Percentiles rank a stretch among this genome's conserved stretches.
Conservation (phyloP, 1,140 invertebrate species). For the Tribolium castaneum region DNA sequence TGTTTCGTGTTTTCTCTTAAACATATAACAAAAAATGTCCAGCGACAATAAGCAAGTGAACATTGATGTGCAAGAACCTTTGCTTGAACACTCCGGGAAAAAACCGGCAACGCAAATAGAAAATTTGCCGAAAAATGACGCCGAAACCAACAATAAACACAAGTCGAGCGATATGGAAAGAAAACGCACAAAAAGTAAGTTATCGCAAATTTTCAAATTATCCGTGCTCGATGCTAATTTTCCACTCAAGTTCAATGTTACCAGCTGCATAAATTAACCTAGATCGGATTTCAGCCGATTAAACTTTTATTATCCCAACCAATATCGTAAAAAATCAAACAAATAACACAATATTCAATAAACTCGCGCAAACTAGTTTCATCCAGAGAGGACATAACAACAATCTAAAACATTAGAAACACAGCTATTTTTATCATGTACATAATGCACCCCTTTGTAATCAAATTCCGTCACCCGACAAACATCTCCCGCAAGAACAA, state of each 20-base stretch:
- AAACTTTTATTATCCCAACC: background rate
- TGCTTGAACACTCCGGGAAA: conserved; percentile 1
- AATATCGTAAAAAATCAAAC: background rate
- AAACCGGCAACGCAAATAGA: conserved; percentile 13
- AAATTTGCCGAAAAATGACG: background rate
- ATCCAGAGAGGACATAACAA: background rate
- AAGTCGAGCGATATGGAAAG: conserved; percentile 25
- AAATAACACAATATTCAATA: conserved; percentile 2
- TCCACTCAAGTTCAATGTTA: conserved; percentile 19
- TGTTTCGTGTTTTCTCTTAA: background rate
- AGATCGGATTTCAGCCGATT: background rate
- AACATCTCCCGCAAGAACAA: background rate
- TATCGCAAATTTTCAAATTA: background rate
- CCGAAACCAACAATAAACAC: conserved; percentile 15
- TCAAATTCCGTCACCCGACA: background rate
- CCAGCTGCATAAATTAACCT: conserved; percentile 18
- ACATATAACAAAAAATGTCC: conserved; percentile 15
- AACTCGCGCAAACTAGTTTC: conserved; percentile 7
- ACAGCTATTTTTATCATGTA: conserved; percentile 3
- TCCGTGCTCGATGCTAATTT: background rate
- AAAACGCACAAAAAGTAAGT: conserved; percentile 40
- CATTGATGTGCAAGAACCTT: conserved; percentile 24
- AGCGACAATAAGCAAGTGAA: conserved; percentile 11
- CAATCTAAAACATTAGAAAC: background rate
- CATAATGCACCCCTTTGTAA: conserved; percentile 2